A percentile compares a stretch with the other conserved stretches of the same genome.
Conservation (phyloP, 2,113 vertebrate species). For the Oryzias melastigma region DNA sequence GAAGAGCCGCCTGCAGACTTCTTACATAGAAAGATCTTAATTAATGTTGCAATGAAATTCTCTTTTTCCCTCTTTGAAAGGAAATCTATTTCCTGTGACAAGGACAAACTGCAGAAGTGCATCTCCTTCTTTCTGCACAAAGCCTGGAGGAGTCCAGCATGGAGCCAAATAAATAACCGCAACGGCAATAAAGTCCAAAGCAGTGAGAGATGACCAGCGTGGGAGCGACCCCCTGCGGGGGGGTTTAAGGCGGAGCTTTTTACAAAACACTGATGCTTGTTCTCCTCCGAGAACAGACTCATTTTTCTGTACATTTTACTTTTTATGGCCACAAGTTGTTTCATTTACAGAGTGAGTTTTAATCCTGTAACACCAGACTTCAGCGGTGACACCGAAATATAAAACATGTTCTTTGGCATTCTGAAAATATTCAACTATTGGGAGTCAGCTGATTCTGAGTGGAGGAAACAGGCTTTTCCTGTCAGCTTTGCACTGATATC, state of each 20-base stretch:
- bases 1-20: too few relatives aligned
- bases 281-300: background rate
- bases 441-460: too few relatives aligned
- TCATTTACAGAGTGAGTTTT: background rate
- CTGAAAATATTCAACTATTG: too few relatives aligned
- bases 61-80: background rate
- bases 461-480: too few relatives aligned
- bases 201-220: too few relatives aligned
- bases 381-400: too few relatives aligned
- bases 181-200: too few relatives aligned
- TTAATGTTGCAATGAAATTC: background rate
- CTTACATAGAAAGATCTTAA: too few relatives aligned
- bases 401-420: too few relatives aligned
- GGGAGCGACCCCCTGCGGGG: background rate
- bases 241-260: background rate
- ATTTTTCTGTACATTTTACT: background rate
- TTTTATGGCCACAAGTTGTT: background rate
- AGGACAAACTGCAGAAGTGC: background rate
- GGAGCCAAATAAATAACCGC: background rate
- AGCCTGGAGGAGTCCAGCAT: background rate
- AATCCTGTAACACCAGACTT: too few relatives aligned
- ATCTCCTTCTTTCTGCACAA: slow-evolving; percentile 1
- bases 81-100: slow-evolving; percentile 7
- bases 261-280: background rate
- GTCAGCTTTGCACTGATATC: too few relatives aligned